Percentiles rank a stretch among this genome's conserved stretches.
phyloP scores from a whole-genome alignment of 2,888 invertebrate species.

The Spicauda simplicius region DNA sequence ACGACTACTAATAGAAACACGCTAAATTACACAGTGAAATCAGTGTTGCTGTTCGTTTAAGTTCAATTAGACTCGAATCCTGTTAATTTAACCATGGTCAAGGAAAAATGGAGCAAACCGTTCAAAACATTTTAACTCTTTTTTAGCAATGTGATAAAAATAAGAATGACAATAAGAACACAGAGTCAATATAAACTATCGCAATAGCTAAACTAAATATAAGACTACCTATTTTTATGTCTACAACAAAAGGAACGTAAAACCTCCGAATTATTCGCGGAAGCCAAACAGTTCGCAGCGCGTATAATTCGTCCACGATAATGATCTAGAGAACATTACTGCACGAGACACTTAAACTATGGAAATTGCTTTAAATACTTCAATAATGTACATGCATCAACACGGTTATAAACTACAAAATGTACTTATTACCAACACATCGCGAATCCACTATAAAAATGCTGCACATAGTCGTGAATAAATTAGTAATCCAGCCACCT shows the following conservation, averaged over 20 bases:
- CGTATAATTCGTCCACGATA: constrained; percentile 17
- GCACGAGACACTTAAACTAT: constrained; percentile 16
- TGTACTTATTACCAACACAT: constrained; percentile 15
- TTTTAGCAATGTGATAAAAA: background rate
- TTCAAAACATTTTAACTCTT: background rate
- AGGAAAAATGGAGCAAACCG: background rate
- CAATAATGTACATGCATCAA: background rate
- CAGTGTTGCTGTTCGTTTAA: background rate
- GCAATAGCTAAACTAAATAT: background rate
- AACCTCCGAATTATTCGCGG: constrained; percentile 1
- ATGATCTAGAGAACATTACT: constrained; percentile 16
- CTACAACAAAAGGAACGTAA: background rate
- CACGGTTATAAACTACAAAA: constrained; percentile 9
- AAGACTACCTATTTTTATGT: background rate
- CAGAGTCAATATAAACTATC: background rate
- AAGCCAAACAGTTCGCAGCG: constrained; percentile 1
- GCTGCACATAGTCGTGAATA: constrained; percentile 21
- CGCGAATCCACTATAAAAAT: constrained; percentile 27
- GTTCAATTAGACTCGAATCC: constrained; percentile 3
- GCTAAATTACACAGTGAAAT: background rate
- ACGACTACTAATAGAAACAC: background rate
- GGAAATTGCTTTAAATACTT: background rate
- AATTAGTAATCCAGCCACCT: constrained; percentile 41
- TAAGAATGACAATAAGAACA: background rate
- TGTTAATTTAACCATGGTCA: constrained; percentile 26